Conservation (phyloP, 2,888 invertebrate species). For the Spatulosminthurus flaviceps region DNA sequence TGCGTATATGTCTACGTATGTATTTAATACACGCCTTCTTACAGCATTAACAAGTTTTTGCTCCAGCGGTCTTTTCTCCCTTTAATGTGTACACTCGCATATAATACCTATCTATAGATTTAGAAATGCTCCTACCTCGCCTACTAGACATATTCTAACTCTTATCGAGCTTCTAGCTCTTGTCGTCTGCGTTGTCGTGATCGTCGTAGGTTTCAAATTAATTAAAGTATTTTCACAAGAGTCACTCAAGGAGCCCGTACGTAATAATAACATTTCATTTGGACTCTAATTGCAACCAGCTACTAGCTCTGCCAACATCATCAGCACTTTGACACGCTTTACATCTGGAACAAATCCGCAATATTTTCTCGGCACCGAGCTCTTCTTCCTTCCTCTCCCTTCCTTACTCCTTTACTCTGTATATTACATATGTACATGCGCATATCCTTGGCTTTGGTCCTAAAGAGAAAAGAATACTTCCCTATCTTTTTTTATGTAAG, state of each 20-base stretch:
- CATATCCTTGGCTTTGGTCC: no score
- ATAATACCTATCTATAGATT: neutral
- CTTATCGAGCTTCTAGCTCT: neutral
- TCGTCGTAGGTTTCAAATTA: constrained; percentile 34
- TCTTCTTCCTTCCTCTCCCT: neutral
- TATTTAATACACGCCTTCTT: no score
- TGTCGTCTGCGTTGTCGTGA: constrained; percentile 19
- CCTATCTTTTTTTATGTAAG: no score
- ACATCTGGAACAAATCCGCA: constrained; percentile 7
- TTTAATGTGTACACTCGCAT: neutral
- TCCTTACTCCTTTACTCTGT: neutral
- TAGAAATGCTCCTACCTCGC: no score
- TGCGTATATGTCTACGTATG: no score
- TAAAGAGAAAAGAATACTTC: no score
- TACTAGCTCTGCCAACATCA: constrained; percentile 6
- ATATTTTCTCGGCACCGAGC: neutral
- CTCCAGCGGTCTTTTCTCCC: neutral
- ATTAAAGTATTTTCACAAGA: constrained; percentile 31
- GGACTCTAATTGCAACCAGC: constrained; percentile 42
- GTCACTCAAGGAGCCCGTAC: neutral
- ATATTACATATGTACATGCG: no score
- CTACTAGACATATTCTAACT: no score
- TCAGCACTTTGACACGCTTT: constrained; percentile 36
- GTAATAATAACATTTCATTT: constrained; percentile 45
- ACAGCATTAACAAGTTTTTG: no score